Evolutionary conservation across 2,888 invertebrate species (phyloP), one percentile per base, ranked within the genome.

Genomic region (Lamproptera curius): DNA sequence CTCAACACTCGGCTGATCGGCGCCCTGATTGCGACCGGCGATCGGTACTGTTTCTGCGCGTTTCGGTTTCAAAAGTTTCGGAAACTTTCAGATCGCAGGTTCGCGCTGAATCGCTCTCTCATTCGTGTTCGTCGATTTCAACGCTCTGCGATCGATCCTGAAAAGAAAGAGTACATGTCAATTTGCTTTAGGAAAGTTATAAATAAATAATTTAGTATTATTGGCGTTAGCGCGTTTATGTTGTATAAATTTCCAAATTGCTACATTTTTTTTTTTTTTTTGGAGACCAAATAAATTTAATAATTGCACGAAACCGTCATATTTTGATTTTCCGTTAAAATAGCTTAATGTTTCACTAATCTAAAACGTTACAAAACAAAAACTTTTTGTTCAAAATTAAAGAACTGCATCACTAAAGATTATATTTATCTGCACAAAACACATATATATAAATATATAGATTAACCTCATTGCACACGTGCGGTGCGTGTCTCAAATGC

Each of bases 111-210:
- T 9, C 9, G n/a, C 28, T 76, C 67, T 69, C 73, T 77, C 70
- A 75, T 73, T 70, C 67, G 70, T 68, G 61, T 65, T 61, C 65
- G 70, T 70, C 65, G 69, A 71, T 37, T 77, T 68, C 65, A 77
- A 72, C 68, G 72, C 73, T 72, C 76, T 73, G 72, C 71, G 74
- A 76, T 68, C 75, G 77, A 76, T 76, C 80, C 86, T 86, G 85
- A 54, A 81, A 83, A 61, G 53, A 77, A 73, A 63, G 57, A 65
- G 73, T 14, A 38, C 39, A 28, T 31, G 34, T 14, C 10, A 9
- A 8, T 28, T 5, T 10, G n/a, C 28, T 28, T 2, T n/a, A 37
- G 2, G n/a, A 10, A 1, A 16, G 17, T 28, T 28, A 28, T 28
- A 28, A 28, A 28, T 2, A 28, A 8, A 28, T 6, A 23, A 6